Percentiles rank a stretch among this genome's conserved stretches.
phyloP scores from a whole-genome alignment of 2,113 vertebrate genomes.

The Chiloscyllium plagiosum region DNA sequence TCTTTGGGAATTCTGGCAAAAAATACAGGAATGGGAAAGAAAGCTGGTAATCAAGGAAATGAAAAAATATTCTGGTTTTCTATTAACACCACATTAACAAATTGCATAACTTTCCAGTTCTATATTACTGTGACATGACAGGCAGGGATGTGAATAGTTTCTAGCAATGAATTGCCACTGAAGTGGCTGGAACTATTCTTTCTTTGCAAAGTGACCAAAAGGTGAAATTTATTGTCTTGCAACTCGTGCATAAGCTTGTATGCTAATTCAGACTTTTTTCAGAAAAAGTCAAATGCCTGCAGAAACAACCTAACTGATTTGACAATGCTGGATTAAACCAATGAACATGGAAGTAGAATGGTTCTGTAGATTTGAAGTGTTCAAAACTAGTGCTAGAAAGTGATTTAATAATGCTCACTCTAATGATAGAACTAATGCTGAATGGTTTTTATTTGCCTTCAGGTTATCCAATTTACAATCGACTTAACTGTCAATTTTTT shows the following conservation, averaged over 20 bases:
- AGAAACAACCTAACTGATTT: background rate
- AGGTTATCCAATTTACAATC: background rate
- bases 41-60: background rate
- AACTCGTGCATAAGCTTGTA: too few relatives aligned
- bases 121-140: background rate
- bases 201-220: background rate
- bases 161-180: background rate
- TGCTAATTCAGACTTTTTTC: background rate
- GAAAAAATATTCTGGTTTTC: slow-evolving; percentile 5
- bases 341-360: background rate
- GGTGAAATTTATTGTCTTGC: background rate
- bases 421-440: background rate
- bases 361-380: background rate
- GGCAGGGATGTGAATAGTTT: background rate
- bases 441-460: background rate
- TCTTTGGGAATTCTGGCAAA: background rate
- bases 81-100: background rate
- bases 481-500: background rate
- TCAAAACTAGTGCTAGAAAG: background rate
- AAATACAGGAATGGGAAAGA: background rate
- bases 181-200: background rate
- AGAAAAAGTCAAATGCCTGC: background rate
- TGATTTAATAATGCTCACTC: background rate
- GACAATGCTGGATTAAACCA: background rate
- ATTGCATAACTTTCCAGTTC: background rate